Percentiles rank a stretch among this genome's conserved stretches.
Conservation (phyloP, 1,140 invertebrate genomes). For the Trichonephila clavata region DNA sequence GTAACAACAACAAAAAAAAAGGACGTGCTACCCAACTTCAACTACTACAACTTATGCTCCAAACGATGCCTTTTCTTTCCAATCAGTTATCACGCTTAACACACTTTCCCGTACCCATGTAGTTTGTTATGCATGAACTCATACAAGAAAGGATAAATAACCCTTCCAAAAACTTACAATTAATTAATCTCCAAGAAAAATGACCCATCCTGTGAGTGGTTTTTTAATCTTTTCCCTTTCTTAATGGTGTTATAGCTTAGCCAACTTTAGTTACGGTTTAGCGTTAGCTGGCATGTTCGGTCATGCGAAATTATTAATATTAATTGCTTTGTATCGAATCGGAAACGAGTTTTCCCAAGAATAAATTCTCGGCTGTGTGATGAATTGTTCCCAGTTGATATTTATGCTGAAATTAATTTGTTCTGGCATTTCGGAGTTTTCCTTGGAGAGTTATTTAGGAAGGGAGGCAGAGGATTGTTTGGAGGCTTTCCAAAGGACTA, state of each 20-base stretch:
- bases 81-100: slow-evolving; percentile 64
- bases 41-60: not conserved
- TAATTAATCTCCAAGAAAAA: slow-evolving; percentile 73
- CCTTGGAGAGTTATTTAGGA: not conserved
- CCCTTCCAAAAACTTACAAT: slow-evolving; percentile 73
- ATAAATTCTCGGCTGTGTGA: slow-evolving; percentile 46
- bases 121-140: slow-evolving; percentile 56
- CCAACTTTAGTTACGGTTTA: slow-evolving; percentile 62
- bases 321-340: slow-evolving; percentile 66
- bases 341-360: slow-evolving; percentile 65
- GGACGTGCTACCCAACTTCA: not conserved
- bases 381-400: slow-evolving; percentile 69
- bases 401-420: slow-evolving; percentile 72
- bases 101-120: slow-evolving; percentile 31
- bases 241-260: slow-evolving; percentile 65
- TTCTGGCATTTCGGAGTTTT: slow-evolving; percentile 62
- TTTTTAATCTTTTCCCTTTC: slow-evolving; percentile 57
- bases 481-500: slow-evolving; percentile 60
- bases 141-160: slow-evolving; percentile 63
- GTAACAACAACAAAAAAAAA: slow-evolving; percentile 32
- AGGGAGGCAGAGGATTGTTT: slow-evolving; percentile 5
- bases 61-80: slow-evolving; percentile 14
- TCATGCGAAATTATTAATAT: slow-evolving; percentile 72
- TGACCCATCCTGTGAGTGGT: slow-evolving; percentile 41
- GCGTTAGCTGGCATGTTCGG: slow-evolving; percentile 38